Base-by-base conservation (phyloP, 2,113 vertebrate species). In the Craseonycteris thonglongyai region DNA sequence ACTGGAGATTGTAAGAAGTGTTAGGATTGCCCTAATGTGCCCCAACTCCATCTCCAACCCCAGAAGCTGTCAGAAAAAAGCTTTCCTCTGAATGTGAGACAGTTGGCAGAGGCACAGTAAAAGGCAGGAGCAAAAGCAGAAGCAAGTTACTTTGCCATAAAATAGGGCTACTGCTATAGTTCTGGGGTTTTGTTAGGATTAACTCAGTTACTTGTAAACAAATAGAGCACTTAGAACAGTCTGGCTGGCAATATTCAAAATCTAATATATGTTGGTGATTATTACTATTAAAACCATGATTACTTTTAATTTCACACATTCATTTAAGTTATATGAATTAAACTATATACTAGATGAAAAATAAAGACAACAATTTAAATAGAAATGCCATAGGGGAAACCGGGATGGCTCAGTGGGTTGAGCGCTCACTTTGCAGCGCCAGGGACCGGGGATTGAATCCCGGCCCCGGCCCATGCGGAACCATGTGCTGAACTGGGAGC, bases 21-120 rank as follows among this genome's bases (percentile, higher is more conserved):
- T 71, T 86, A 18, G 40, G 19, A 22, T 88, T 90, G 49, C 63
- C 47, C 38, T 72, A 59, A 79, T 2, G 7, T 92, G 54, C 19
- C 47, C 61, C 38, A 61, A 5, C 19, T 28, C 66, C 19, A 30
- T 63, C 38, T 47, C 19, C 10, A 82, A 10, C 30, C n/a, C 71
- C 47, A 96, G 85, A 61, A 90, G 9, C 69, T 92, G 33, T 91
- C 63, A 94, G 79, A 83, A 74, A 90, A 61, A 63, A 19, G 24
- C 54, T 83, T 79, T 86, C 35, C 38, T 72, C 40, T 56, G 45
- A 16, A 33, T 0, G 0, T 10, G 42, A 66, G 63, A 35, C 9
- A 83, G 45, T 90, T 61, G 83, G 54, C 84, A 92, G 84, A 54
- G 68, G 58, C 80, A 82, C 35, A 59, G 45, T 26, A 33, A 90